Evolutionary conservation across 1,140 invertebrate genomes (phyloP).

Genomic region (Platyscapa corneri): DNA sequence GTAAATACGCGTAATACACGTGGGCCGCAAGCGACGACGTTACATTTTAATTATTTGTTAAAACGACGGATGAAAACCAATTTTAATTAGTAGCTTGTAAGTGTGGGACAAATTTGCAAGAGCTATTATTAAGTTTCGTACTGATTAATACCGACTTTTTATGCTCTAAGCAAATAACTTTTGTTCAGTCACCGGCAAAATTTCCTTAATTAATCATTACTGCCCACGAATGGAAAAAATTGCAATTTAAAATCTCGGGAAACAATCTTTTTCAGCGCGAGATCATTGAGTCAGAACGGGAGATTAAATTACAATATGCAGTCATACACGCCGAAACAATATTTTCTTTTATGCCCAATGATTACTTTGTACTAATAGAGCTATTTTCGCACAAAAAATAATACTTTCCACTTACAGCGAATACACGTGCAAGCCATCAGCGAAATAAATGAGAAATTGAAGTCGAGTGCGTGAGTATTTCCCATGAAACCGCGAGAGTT

Average conservation of each 20-base stretch:
- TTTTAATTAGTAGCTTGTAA: background rate
- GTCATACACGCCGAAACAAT: background rate
- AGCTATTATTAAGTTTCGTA: background rate
- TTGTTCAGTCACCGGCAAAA: background rate
- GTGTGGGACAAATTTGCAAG: background rate
- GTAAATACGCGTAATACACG: too few species aligned
- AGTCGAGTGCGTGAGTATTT: background rate
- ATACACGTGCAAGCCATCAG: background rate
- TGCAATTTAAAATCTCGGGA: background rate
- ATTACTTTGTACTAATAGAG: background rate
- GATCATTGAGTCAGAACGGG: background rate
- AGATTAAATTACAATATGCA: background rate
- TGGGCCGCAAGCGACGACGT: background rate
- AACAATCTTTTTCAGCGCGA: background rate
- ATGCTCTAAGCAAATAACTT: background rate
- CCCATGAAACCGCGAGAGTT: background rate
- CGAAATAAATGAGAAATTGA: background rate
- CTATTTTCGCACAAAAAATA: background rate
- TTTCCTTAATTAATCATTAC: constrained; percentile 6
- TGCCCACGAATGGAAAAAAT: background rate
- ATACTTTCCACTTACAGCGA: background rate
- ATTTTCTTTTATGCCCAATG: background rate
- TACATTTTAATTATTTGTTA: background rate
- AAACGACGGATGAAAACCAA: background rate
- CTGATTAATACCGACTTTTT: background rate